Percentiles rank a stretch among this genome's conserved stretches.
phyloP scores from a whole-genome alignment of 1,140 invertebrate species.

The Drosophila teissieri region DNA sequence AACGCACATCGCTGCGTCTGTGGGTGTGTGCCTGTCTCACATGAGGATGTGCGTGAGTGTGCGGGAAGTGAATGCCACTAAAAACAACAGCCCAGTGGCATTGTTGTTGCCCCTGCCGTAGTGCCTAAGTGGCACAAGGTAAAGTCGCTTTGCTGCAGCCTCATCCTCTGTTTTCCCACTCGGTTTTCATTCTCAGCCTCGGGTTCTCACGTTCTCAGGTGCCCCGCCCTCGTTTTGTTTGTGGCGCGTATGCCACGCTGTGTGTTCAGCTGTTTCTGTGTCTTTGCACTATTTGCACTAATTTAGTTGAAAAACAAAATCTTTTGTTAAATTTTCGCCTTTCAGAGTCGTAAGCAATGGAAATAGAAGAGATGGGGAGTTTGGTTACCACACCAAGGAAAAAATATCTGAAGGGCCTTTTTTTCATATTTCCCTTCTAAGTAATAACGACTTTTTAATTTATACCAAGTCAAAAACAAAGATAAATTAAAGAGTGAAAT shows the following conservation, averaged over 20 bases:
- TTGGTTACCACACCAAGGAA: constrained; percentile 8
- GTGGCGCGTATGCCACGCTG: neutral
- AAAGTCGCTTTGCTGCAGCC: constrained; percentile 63
- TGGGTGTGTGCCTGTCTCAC: constrained; percentile 3
- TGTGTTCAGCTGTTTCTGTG: constrained; percentile 28
- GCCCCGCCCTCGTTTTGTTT: constrained; percentile 54
- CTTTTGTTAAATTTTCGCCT: constrained; percentile 82
- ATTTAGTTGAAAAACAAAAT: constrained; percentile 82
- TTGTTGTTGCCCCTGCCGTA: constrained; percentile 51
- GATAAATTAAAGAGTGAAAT: too few relatives aligned
- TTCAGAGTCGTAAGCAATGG: constrained; percentile 56
- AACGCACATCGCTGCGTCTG: constrained; percentile 17
- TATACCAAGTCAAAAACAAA: too few relatives aligned
- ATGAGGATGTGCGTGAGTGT: constrained; percentile 12
- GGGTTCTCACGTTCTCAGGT: constrained; percentile 32
- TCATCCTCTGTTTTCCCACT: constrained; percentile 4
- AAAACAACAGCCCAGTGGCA: constrained; percentile 45
- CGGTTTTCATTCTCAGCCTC: constrained; percentile 26
- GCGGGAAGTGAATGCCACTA: constrained; percentile 64
- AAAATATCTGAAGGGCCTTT: neutral
- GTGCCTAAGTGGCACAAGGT: constrained; percentile 78
- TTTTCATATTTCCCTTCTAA: too few relatives aligned
- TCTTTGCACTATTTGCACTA: constrained; percentile 80
- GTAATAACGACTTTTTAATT: too few relatives aligned
- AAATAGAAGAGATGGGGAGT: constrained; percentile 12